A percentile compares a stretch with the other conserved stretches of the same genome.
Conservation (phyloP, 2,113 vertebrate species). For the Zosterops borbonicus region DNA sequence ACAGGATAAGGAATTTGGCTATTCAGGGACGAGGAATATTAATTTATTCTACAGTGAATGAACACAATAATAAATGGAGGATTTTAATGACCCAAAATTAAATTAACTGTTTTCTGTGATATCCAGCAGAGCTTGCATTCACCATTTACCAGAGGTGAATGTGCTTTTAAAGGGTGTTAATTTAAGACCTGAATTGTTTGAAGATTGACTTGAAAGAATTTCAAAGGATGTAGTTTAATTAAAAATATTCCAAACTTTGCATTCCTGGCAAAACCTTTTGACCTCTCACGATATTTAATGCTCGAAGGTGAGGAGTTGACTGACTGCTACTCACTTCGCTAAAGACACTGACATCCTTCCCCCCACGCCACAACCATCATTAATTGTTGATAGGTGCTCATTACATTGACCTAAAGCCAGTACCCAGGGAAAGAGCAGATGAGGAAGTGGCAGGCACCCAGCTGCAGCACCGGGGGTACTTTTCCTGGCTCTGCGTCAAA, state of each 20-base stretch:
- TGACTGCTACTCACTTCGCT: constrained; percentile 66
- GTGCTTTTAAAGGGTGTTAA: constrained; percentile 42
- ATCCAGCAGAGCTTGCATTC: background rate
- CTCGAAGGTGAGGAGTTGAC: constrained; percentile 65
- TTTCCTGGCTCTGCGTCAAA: background rate
- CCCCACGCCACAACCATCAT: background rate
- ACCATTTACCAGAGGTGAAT: background rate
- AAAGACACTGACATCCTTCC: constrained; percentile 60
- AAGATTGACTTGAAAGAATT: constrained; percentile 68
- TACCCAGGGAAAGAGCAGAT: background rate
- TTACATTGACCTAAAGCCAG: constrained; percentile 15
- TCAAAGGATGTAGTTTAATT: constrained; percentile 61
- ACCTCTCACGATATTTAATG: constrained; percentile 66
- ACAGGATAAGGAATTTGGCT: background rate
- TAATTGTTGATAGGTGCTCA: constrained; percentile 40
- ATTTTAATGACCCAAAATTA: constrained; percentile 4
- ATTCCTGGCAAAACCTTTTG: constrained; percentile 74
- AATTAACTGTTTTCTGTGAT: background rate
- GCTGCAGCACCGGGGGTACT: accelerated
- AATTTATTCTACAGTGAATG: background rate
- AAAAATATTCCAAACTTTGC: constrained; percentile 63
- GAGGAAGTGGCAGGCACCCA: background rate
- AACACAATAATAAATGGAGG: background rate
- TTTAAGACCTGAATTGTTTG: constrained; percentile 58
- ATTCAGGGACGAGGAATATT: background rate